phyloP scores from a whole-genome alignment of 2,113 vertebrate genomes.

The Tragelaphus scriptus region DNA sequence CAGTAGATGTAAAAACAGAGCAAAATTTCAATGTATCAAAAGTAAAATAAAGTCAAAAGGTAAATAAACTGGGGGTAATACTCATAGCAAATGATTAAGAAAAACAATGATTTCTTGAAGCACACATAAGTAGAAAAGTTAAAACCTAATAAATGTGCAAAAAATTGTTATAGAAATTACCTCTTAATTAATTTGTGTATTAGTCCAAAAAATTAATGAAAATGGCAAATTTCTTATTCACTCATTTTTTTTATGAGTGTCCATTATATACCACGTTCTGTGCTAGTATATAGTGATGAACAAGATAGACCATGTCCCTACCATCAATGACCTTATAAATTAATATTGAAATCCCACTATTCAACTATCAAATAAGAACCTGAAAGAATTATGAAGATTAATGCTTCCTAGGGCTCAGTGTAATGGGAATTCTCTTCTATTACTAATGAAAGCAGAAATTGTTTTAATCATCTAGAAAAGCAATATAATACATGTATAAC shows the following conservation, averaged over 20 bases:
- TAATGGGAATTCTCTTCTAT: not conserved
- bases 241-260: not conserved
- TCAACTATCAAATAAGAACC: not conserved
- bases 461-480: not conserved
- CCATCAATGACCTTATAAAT: not conserved
- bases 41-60: not conserved
- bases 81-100: not conserved
- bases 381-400: not conserved
- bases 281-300: not conserved
- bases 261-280: not conserved
- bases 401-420: not conserved
- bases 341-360: not conserved
- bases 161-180: not conserved
- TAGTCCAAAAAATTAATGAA: not conserved
- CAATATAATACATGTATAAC: not conserved
- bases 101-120: not conserved
- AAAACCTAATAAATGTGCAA: not conserved
- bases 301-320: not conserved
- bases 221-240: not conserved
- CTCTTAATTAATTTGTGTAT: not conserved
- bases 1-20: not conserved
- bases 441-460: not conserved
- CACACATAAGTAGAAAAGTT: not conserved
- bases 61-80: not conserved
- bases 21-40: not conserved